Evolutionary conservation across 2,113 vertebrate species (phyloP), one percentile per base, ranked within the genome.

Genomic region (Pelecanus crispus): DNA sequence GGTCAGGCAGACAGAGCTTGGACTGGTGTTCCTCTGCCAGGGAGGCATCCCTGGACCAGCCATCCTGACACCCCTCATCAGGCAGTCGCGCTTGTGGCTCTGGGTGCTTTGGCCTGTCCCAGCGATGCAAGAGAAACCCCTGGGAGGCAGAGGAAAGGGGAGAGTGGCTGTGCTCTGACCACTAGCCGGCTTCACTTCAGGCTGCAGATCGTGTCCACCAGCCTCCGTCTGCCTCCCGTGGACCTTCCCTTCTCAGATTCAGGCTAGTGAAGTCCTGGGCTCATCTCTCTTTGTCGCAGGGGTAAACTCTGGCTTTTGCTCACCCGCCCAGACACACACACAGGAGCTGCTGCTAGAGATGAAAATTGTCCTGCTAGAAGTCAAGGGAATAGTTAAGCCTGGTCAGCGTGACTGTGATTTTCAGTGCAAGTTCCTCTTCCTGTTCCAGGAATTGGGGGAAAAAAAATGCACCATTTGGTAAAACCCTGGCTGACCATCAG

Each of bases 281-380:
- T 75, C 2, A 0, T 25, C 29, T 55, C 22, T 42, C 18, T 13
- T 36, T 32, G 3, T 52, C 18, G 1, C 40, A 22, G 5, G 17
- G 38, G 4, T 36, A 17, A 86, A 12, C 1, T 38, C 42, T 61
- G 80, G 7, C 45, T 36, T 53, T 70, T 74, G 28, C 36, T 86
- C 4, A 0, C 22, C 45, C 63, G 47, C 61, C 32, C 58, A 47
- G 71, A 24, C 70, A 8, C 0, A 8, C 0, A 0, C 34, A 2
- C 28, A 38, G 85, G 45, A 65, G 53, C 52, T 74, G 68, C 63
- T 67, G 52, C 61, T 42, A 14, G 70, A 38, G 32, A 14, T 26
- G 65, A 6, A 2, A 11, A 11, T 44, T 40, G 56, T 52, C 62
- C 84, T 45, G 40, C 78, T 24, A 7, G 55, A 45, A 25, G 22